Base-by-base conservation (phyloP, 1,140 invertebrate genomes). In the Schlechtendalia chinensis region DNA sequence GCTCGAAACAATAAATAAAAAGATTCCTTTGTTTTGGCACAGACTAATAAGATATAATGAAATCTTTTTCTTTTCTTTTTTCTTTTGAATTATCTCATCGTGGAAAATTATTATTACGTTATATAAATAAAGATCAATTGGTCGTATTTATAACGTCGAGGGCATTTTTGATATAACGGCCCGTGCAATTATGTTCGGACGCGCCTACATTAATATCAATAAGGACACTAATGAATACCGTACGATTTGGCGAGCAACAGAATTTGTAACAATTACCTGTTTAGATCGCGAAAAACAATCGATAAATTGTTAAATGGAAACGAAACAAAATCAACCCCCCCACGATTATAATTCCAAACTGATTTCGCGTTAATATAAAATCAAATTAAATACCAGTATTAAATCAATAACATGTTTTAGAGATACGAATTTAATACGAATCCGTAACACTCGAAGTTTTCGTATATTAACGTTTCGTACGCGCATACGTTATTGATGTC, bases 91-190 rank as follows among this genome's bases (percentile, higher is more conserved):
- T n/a, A n/a, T n/a, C 5, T 53, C 67, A 50, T 71, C 50, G 50
- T 8, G 24, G n/a, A n/a, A 71, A n/a, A 71, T n/a, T n/a, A 71
- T 50, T 71, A 72, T 29, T 8, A 27, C 19, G 47, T 47, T 24
- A 10, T 29, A 54, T n/a, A 72, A 72, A 72, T 53, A 29, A n/a
- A 72, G 22, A 72, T 54, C 45, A 72, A 72, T 72, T 72, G 53
- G 69, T 17, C 22, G 24, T 72, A 16, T 71, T 71, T 50, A 71
- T 65, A n/a, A 39, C 10, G 10, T n/a, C 8, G 61, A 50, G 47
- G 22, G 29, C 47, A 53, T 53, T 12, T 53, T 53, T 45, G 10
- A 67, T n/a, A n/a, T 67, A 22, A 67, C 14, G n/a, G n/a, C 32
- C 22, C 45, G 63, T 17, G 14, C n/a, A 67, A 39, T 67, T 32